phyloP scores from a whole-genome alignment of 2,113 vertebrate genomes.

The Cromileptes altivelis region DNA sequence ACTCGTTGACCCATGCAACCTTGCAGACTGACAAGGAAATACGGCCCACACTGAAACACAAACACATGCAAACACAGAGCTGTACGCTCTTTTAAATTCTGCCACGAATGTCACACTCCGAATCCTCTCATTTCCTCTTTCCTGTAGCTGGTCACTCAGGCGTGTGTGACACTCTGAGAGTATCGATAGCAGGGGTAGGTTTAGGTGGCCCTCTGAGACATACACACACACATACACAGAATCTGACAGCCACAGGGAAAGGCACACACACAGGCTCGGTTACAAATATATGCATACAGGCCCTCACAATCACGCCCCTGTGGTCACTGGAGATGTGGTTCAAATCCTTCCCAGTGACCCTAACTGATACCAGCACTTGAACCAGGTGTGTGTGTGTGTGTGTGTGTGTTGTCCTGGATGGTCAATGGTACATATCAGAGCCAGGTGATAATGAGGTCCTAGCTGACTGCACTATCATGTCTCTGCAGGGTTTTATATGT shows the following conservation, averaged over 20 bases:
- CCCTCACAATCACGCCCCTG: slow-evolving; percentile 48
- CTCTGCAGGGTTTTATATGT: slow-evolving; percentile 41
- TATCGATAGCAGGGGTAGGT: slow-evolving; percentile 61
- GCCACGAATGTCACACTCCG: slow-evolving; percentile 67
- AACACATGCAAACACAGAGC: slow-evolving; percentile 37
- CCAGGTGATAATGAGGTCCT: slow-evolving; percentile 71
- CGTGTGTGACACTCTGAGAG: slow-evolving; percentile 64
- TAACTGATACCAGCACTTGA: slow-evolving; percentile 33
- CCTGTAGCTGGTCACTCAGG: slow-evolving; percentile 76
- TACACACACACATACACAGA: slow-evolving; percentile 5
- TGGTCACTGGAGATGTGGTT: slow-evolving; percentile 54
- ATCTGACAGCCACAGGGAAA: background rate
- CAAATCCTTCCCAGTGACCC: slow-evolving; percentile 59
- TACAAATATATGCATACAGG: slow-evolving; percentile 54
- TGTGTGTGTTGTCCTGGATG: slow-evolving; percentile 42
- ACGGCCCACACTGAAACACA: slow-evolving; percentile 30
- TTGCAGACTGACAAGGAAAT: slow-evolving; percentile 58
- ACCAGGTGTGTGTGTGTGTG: slow-evolving; percentile 40
- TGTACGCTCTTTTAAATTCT: slow-evolving; percentile 55
- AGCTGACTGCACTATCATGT: slow-evolving; percentile 45
- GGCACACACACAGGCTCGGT: slow-evolving; percentile 2
- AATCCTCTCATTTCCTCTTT: slow-evolving; percentile 80
- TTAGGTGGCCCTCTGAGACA: slow-evolving; percentile 29
- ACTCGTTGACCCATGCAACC: slow-evolving; percentile 67
- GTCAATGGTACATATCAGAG: slow-evolving; percentile 46